Conservation (phyloP, 2,113 vertebrate genomes). For the Ramphastos sulfuratus region DNA sequence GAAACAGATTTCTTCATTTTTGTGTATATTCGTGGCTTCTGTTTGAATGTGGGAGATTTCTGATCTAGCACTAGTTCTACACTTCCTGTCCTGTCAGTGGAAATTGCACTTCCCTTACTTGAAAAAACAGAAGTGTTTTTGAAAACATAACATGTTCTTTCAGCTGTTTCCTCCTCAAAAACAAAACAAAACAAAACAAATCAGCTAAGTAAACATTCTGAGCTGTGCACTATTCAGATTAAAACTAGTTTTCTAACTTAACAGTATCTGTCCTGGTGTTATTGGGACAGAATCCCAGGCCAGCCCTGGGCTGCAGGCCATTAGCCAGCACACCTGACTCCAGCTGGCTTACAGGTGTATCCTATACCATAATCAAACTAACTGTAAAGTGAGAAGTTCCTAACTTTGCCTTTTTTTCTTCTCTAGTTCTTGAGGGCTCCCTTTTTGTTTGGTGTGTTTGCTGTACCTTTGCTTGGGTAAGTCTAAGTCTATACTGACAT, state of each 20-base stretch:
- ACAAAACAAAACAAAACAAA: background rate
- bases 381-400: too few species aligned
- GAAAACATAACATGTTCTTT: background rate
- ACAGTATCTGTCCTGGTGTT: background rate
- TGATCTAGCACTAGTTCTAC: background rate
- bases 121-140: background rate
- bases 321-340: too few species aligned
- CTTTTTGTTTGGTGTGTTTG: too few species aligned
- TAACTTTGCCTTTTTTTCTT: too few species aligned
- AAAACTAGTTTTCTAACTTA: background rate
- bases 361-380: too few species aligned
- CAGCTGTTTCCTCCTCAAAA: rapidly evolving
- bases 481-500: too few species aligned
- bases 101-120: background rate
- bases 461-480: too few species aligned
- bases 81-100: background rate
- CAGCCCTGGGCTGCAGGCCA: too few species aligned
- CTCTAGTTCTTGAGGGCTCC: too few species aligned
- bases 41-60: background rate
- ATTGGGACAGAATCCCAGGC: too few species aligned
- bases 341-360: too few species aligned
- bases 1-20: background rate
- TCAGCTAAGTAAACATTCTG: background rate
- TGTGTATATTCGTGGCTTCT: background rate
- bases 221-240: background rate